Percentiles rank a stretch among this genome's conserved stretches.
phyloP scores from a whole-genome alignment of 2,113 vertebrate species.

The Sander vitreus region DNA sequence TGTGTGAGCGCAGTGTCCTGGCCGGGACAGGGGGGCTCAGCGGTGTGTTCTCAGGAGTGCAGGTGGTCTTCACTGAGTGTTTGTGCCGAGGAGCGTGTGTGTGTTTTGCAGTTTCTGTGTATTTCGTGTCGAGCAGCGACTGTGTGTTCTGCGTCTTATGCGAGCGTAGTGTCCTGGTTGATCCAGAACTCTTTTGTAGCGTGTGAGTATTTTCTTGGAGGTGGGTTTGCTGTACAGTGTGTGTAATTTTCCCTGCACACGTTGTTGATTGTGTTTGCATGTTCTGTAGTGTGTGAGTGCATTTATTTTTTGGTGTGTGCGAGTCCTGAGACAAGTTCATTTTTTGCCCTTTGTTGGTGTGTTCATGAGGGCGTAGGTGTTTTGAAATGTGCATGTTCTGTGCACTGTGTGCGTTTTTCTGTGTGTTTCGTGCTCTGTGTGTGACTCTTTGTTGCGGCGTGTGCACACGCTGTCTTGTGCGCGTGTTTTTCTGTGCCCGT shows the following conservation, averaged over 20 bases:
- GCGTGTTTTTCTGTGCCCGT: slow-evolving; percentile 2
- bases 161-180: slow-evolving; percentile 59
- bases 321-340: slow-evolving; percentile 25
- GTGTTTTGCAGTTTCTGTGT: slow-evolving; percentile 14
- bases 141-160: slow-evolving; percentile 16
- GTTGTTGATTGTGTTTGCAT: slow-evolving; percentile 18
- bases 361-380: slow-evolving; percentile 15
- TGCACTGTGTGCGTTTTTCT: slow-evolving; percentile 18
- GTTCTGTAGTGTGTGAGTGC: neutral
- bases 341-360: slow-evolving; percentile 43
- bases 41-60: slow-evolving; percentile 15
- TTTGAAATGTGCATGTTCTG: slow-evolving; percentile 29
- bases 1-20: slow-evolving; percentile 53
- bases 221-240: neutral
- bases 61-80: slow-evolving; percentile 28
- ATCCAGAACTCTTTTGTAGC: neutral
- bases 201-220: neutral
- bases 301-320: slow-evolving; percentile 30
- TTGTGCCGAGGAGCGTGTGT: slow-evolving; percentile 1
- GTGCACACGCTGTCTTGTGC: neutral
- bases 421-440: neutral
- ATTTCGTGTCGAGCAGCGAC: neutral
- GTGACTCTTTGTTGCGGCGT: slow-evolving; percentile 6
- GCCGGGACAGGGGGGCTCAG: neutral
- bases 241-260: slow-evolving; percentile 13